phyloP scores from a whole-genome alignment of 92 coral and sea anemone species.

The Siderastrea radians region DNA sequence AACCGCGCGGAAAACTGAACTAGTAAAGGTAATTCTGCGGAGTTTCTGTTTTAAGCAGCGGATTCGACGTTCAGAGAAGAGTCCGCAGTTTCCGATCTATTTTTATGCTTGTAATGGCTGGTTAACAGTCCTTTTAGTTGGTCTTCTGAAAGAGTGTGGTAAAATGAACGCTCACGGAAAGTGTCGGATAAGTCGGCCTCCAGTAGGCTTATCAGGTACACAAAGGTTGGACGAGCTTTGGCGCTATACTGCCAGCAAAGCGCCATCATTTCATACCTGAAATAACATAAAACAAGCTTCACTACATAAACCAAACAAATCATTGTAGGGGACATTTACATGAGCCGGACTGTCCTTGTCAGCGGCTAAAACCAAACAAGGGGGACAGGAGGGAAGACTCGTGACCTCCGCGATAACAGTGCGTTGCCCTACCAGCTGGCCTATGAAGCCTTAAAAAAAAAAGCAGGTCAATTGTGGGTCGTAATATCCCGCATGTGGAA shows the following conservation, averaged over 20 bases:
- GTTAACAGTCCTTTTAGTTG: conserved; percentile 72
- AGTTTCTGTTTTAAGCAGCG: conserved; percentile 1
- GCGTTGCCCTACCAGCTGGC: too few relatives aligned
- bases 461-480: too few relatives aligned
- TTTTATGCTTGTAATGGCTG: conserved; percentile 72
- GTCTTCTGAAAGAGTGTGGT: conserved; percentile 83
- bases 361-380: background rate
- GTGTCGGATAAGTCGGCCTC: conserved; percentile 73
- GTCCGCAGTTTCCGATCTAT: conserved; percentile 59
- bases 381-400: background rate
- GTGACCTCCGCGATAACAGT: too few relatives aligned
- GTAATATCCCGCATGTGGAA: too few relatives aligned
- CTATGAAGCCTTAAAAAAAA: too few relatives aligned
- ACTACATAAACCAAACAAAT: background rate
- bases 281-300: background rate
- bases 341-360: background rate
- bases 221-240: conserved; percentile 90
- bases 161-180: conserved; percentile 83
- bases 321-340: background rate
- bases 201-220: conserved; percentile 77
- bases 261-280: conserved; percentile 85
- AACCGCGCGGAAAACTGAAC: too few relatives aligned
- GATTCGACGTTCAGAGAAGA: conserved; percentile 32
- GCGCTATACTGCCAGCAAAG: conserved; percentile 92
- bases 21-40: too few relatives aligned